These are phyloP conservation scores for Cassiopea xamachana DNA, from an alignment of 30 jellyfish, hydroid and myxozoan genomes.

Conservation along the genomic window DNA sequence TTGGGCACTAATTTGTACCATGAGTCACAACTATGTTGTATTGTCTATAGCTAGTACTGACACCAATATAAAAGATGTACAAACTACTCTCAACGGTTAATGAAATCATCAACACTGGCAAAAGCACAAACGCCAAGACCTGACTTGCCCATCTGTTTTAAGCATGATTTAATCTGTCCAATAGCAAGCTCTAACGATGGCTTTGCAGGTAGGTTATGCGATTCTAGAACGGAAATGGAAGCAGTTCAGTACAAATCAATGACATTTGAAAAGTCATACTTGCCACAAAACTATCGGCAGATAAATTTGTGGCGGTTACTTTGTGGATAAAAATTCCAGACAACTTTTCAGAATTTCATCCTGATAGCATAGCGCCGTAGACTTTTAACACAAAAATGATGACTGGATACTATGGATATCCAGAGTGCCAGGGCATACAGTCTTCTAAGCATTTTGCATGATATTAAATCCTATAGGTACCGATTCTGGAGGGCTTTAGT, in stretches of 20 bases:
- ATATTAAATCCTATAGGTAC: no score
- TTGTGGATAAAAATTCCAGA: no score
- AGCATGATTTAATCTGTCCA: constrained; percentile 89
- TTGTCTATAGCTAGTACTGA: neutral
- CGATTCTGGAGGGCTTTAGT: no score
- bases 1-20: neutral
- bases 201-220: constrained; percentile 93
- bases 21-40: neutral
- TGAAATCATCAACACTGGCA: constrained; percentile 86
- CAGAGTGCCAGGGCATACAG: no score
- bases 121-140: constrained; percentile 99
- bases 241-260: neutral
- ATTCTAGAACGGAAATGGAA: constrained; percentile 60
- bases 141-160: constrained; percentile 87
- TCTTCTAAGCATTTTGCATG: no score
- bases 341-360: no score
- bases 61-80: neutral
- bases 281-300: no score
- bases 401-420: no score
- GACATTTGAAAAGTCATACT: neutral
- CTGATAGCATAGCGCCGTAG: no score
- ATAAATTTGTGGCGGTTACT: no score
- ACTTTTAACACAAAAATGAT: no score
- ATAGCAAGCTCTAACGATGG: constrained; percentile 93
- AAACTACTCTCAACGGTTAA: constrained; percentile 37